phyloP scores from a whole-genome alignment of 2,888 invertebrate genomes.

The Cremastinae sp. region DNA sequence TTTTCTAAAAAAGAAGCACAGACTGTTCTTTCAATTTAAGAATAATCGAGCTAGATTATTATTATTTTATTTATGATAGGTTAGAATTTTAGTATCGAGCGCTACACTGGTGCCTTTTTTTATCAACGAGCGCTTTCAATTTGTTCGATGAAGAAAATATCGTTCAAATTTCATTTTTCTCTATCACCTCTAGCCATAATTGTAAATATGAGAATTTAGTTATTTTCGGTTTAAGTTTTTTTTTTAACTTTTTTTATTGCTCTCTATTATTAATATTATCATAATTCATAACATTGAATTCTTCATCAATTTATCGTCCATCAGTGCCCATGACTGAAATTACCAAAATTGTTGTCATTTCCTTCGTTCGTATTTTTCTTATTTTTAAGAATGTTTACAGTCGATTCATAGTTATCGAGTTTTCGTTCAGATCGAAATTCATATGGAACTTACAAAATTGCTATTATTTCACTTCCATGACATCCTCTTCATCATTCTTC shows the following conservation, averaged over 20 bases:
- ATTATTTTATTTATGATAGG: conserved; percentile 54
- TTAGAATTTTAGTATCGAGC: conserved; percentile 42
- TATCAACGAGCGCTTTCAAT: conserved; percentile 35
- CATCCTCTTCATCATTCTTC: conserved; percentile 16
- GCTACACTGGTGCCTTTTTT: conserved; percentile 48
- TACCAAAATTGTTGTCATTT: conserved; percentile 71
- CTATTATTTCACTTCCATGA: conserved; percentile 4
- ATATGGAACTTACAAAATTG: not conserved
- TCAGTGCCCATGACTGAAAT: conserved; percentile 73
- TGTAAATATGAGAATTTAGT: conserved; percentile 60
- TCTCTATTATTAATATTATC: conserved; percentile 33
- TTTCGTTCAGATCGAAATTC: not conserved
- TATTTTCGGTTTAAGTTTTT: conserved; percentile 13
- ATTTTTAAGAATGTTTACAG: conserved; percentile 11
- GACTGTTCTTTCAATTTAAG: conserved; percentile 57
- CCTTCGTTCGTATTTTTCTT: conserved; percentile 19
- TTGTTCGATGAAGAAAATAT: conserved; percentile 27
- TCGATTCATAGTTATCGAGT: not conserved
- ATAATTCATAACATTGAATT: conserved; percentile 18
- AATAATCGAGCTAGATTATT: conserved; percentile 43
- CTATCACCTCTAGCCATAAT: conserved; percentile 13
- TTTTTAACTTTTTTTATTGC: conserved; percentile 25
- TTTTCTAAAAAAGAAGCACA: conserved; percentile 37
- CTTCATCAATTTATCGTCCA: conserved; percentile 29
- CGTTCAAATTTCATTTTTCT: conserved; percentile 29